Conservation (phyloP, 2,888 invertebrate genomes). For the Euplexia lucipara region DNA sequence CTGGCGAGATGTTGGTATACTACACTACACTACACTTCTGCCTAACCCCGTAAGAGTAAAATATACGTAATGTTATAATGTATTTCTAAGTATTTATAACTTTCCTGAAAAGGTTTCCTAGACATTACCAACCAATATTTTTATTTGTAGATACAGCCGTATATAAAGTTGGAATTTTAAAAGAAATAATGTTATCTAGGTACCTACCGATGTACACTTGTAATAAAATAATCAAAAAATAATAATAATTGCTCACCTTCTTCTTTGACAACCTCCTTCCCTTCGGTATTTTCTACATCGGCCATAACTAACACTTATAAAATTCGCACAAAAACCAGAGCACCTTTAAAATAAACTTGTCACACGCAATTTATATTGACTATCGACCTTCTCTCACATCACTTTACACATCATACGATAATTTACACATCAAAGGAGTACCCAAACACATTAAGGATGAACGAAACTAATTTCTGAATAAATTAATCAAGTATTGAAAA, state of each 20-base stretch:
- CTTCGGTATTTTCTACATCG: slow-evolving; percentile 67
- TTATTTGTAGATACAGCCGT: not conserved
- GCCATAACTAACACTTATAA: slow-evolving; percentile 68
- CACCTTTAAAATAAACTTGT: slow-evolving; percentile 62
- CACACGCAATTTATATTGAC: slow-evolving; percentile 65
- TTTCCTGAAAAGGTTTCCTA: too few relatives aligned
- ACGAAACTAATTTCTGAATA: slow-evolving; percentile 26
- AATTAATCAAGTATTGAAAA: slow-evolving; percentile 44
- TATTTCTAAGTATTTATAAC: too few relatives aligned
- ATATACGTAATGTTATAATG: too few relatives aligned
- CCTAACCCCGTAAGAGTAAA: too few relatives aligned
- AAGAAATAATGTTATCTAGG: not conserved
- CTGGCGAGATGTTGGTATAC: too few relatives aligned
- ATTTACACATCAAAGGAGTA: slow-evolving; percentile 41
- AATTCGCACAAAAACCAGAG: slow-evolving; percentile 56
- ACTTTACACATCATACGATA: slow-evolving; percentile 58
- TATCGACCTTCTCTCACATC: slow-evolving; percentile 73
- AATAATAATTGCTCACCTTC: slow-evolving; percentile 42
- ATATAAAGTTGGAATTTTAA: too few relatives aligned
- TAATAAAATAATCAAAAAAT: slow-evolving; percentile 1
- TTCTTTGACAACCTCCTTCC: slow-evolving; percentile 61
- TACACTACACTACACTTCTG: too few relatives aligned
- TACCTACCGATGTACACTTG: too few relatives aligned
- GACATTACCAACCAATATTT: too few relatives aligned
- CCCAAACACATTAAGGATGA: slow-evolving; percentile 27